Base-by-base conservation (phyloP, 2,888 invertebrate species). In the Hydriomena furcata region DNA sequence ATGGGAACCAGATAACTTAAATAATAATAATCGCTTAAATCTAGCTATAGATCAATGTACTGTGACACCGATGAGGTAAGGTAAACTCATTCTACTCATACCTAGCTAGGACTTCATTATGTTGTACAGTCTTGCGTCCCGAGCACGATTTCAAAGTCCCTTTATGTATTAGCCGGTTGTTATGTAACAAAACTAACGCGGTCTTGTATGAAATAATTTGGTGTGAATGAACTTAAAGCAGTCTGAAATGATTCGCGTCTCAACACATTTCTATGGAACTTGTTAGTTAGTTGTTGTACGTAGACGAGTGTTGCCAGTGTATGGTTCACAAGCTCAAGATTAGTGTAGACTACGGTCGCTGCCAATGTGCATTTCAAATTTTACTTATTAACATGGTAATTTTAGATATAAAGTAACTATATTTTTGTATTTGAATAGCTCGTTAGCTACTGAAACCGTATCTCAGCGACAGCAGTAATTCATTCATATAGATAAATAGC, bases 171-270 rank as follows among this genome's bases (percentile, higher is more conserved):
- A 10, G 7, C 36, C 28, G 20, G 42, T 42, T 36, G 25, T 37
- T 7, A 36, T 46, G 7, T 41, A 27, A 31, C 30, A 31, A n/a
- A 34, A 28, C 31, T 36, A n/a, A 37, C 17, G 66, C 65, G 61
- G 63, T 55, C 71, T 73, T 77, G 76, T 78, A 71, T 77, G 72
- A 60, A 61, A 3, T 17, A 51, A 53, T 61, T 52, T 52, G 55
- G 55, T 59, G 50, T 52, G 43, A 52, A 53, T 55, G 56, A 54
- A 57, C 51, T 36, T 27, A 40, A 30, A 30, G 48, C 47, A 54
- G 37, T 55, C 58, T 51, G 54, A 55, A 10, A 21, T 48, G 43
- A 42, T 46, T 46, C 53, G 47, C 58, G 40, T 45, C 53, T 55
- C 37, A 20, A 51, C 11, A 50, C 35, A 24, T 44, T 43, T 31